These are phyloP conservation scores for Arge pagana DNA, from an alignment of 2,888 invertebrate species.

Conservation along the genomic window DNA sequence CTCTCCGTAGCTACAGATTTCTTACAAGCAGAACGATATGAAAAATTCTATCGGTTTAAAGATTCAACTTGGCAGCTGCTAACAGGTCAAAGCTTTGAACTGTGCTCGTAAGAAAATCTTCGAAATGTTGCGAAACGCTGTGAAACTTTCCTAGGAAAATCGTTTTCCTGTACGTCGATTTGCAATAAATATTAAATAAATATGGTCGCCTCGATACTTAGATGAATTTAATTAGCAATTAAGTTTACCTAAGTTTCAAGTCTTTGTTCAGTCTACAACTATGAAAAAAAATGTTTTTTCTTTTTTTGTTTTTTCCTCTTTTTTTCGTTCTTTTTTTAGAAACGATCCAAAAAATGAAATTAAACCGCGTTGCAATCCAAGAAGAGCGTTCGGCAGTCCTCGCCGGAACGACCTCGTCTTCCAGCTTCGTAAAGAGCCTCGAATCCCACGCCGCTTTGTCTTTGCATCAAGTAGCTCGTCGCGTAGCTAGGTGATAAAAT, in stretches of 20 bases:
- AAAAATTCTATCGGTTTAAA: neutral
- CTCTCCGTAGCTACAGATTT: conserved; percentile 4
- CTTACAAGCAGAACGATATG: conserved; percentile 6
- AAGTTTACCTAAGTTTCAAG: conserved; percentile 38
- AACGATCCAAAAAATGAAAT: conserved; percentile 43
- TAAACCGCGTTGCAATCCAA: conserved; percentile 89
- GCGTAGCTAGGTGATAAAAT: conserved; percentile 87
- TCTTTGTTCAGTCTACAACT: conserved; percentile 47
- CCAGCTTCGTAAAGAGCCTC: conserved; percentile 85
- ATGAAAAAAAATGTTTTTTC: conserved; percentile 30
- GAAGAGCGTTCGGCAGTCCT: conserved; percentile 84
- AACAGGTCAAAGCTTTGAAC: neutral
- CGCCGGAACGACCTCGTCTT: conserved; percentile 81
- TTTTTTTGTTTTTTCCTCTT: conserved; percentile 14
- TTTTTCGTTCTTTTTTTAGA: conserved; percentile 12
- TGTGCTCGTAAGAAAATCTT: conserved; percentile 10
- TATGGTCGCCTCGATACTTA: conserved; percentile 29
- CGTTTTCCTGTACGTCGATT: conserved; percentile 13
- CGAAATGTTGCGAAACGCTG: conserved; percentile 1
- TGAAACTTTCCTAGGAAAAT: neutral
- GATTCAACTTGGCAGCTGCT: conserved; percentile 2
- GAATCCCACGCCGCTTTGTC: conserved; percentile 73
- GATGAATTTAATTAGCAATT: conserved; percentile 33
- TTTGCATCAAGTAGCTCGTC: conserved; percentile 82
- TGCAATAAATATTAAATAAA: conserved; percentile 25